Conservation (phyloP, 2,113 vertebrate genomes). For the Arothron firmamentum region DNA sequence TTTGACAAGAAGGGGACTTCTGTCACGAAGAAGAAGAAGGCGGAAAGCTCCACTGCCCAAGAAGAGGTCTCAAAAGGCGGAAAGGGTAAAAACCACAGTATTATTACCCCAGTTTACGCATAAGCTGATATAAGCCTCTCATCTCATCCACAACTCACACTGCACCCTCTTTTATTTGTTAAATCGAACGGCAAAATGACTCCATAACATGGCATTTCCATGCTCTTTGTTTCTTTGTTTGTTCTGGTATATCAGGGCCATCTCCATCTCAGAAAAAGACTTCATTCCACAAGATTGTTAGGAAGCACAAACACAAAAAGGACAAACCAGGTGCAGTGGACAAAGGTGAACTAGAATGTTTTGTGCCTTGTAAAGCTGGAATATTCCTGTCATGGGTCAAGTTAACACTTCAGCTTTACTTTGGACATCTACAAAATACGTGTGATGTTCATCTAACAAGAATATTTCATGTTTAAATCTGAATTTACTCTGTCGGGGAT, state of each 20-base stretch:
- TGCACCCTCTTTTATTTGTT: slow-evolving; percentile 16
- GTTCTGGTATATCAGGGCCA: slow-evolving; percentile 80
- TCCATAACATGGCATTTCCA: slow-evolving; percentile 66
- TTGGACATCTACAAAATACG: not conserved
- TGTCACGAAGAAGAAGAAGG: slow-evolving; percentile 88
- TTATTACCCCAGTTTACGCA: not conserved
- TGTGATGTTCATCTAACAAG: not conserved
- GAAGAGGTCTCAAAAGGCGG: slow-evolving; percentile 79
- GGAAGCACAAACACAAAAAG: slow-evolving; percentile 93
- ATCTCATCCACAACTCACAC: slow-evolving; percentile 33
- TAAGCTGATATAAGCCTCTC: slow-evolving; percentile 14
- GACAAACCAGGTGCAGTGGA: slow-evolving; percentile 86
- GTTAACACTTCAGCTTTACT: not conserved
- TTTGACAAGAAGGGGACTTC: slow-evolving; percentile 91
- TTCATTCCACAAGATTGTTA: slow-evolving; percentile 96
- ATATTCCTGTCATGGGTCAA: not conserved
- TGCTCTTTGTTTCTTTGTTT: slow-evolving; percentile 62
- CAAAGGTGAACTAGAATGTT: slow-evolving; percentile 77
- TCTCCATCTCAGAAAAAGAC: slow-evolving; percentile 94
- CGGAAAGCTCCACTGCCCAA: slow-evolving; percentile 66
- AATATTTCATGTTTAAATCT: not conserved
- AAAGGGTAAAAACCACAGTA: slow-evolving; percentile 68
- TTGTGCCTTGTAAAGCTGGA: slow-evolving; percentile 16
- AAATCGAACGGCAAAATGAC: too few species aligned
- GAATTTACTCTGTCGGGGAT: not conserved